Evolutionary conservation across 2,888 invertebrate genomes (phyloP), one percentile per base, ranked within the genome.

Genomic region (Drosophila cracens): DNA sequence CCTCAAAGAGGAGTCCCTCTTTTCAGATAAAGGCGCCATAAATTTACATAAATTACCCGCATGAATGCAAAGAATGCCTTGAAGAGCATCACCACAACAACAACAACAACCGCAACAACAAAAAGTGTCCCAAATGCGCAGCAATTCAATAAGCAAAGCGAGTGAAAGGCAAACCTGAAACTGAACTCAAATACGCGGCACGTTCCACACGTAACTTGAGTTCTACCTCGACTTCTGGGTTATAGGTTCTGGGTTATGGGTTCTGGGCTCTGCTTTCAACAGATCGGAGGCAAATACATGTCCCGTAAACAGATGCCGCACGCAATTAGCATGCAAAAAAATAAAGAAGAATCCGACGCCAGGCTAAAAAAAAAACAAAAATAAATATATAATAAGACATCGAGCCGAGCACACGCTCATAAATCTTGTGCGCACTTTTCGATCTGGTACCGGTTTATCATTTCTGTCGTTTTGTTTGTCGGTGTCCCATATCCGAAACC

Each of bases 31-130:
- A 78, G 76, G 79, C 75, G 76, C 79, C 82, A 87, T 79, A 87
- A 86, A 89, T 90, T 90, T 89, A 78, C 91, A 91, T 90, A 90
- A 90, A 90, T 90, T 90, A 89, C 83, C 83, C 82, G 84, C 79
- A 83, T 90, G 80, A 82, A 89, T 91, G 82, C 80, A 79, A 89
- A 86, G 75, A 81, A 83, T 65, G 61, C 57, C 71, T 49, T 40
- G 4, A 73, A 58, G 10, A 38, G 11, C 18, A 25, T 4, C 16
- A 43, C 43, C 4, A 38, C 18, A 21, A 2, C 21, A 43, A 21
- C 21, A 46, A 16, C 25, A 25, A 21, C 21, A 43, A 13, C 3
- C 13, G 2, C 4, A 46, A 8, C 21, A 46, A 16, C 46, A 21
- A 64, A 66, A 82, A 85, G 76, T 79, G 86, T 88, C 86, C 87